Percentiles rank a stretch among this genome's conserved stretches.
Evolutionary conservation across 2,113 vertebrate genomes (phyloP).

Genomic region (Tamias sibiricus): DNA sequence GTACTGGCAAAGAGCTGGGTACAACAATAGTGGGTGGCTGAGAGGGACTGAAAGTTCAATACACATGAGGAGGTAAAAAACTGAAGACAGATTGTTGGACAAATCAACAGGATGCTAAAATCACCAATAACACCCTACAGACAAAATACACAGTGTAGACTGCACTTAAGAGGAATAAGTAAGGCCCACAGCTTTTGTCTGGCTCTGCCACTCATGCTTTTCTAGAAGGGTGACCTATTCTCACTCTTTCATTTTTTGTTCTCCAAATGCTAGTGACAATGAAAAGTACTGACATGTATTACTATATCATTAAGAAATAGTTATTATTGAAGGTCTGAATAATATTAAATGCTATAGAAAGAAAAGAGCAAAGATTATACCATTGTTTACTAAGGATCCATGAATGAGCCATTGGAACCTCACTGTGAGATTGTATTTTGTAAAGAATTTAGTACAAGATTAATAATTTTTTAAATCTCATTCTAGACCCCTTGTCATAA

Average conservation of each 20-base stretch:
- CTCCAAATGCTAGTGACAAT: not conserved
- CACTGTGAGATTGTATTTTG: not conserved
- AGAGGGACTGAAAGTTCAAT: not conserved
- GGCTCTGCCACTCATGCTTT: not conserved
- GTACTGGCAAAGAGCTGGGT: not conserved
- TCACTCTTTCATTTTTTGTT: not conserved
- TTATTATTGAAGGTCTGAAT: not conserved
- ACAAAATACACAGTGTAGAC: not conserved
- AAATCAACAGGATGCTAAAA: not conserved
- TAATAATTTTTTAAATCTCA: not conserved
- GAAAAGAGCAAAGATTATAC: not conserved
- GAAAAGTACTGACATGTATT: not conserved
- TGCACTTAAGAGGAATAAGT: not conserved
- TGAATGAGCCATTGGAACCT: not conserved
- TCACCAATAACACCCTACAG: not conserved
- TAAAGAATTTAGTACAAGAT: not conserved
- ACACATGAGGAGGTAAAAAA: not conserved
- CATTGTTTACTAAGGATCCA: conserved; percentile 8
- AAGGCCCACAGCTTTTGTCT: not conserved
- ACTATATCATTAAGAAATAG: not conserved
- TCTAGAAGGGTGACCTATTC: not conserved
- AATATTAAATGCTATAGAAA: conserved; percentile 21
- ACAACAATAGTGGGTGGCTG: not conserved
- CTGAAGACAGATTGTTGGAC: not conserved
- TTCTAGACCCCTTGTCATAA: conserved; percentile 6